Evolutionary conservation across 2,888 invertebrate species (phyloP), one percentile per base, ranked within the genome.

Genomic region (Deilephila elpenor): DNA sequence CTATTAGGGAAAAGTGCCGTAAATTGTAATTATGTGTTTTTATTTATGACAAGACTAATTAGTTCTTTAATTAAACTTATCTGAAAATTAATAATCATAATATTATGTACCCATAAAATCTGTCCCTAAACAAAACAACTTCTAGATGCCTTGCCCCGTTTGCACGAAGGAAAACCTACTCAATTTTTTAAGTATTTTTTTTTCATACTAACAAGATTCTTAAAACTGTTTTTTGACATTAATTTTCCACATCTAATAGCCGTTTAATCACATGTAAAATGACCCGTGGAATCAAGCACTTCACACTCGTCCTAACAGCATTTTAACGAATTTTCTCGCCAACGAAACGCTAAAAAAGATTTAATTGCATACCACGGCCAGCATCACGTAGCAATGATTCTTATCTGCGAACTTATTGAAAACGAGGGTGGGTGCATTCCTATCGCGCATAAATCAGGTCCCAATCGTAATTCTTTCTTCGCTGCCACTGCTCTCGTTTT

Each of bases 361-460:
- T 90, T 93, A 93, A 93, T 93, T 93, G 89, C 91, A 90, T 91
- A 86, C 87, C 86, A 80, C 79, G 79, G 76, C 83, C 84, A 79
- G 79, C 84, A 82, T 87, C 86, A 85, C 88, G 86, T 86, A 82
- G 85, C 85, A 89, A 92, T 91, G 93, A 91, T 93, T 93, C 92
- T 93, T 93, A 93, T 93, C 93, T 83, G 76, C 75, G 78, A 79
- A 86, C 87, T 93, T 93, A 93, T 94, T 93, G 93, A 94, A 93
- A 91, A 88, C 62, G 72, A 61, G 73, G 73, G 74, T 56, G 70
- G 59, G 70, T 73, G 85, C 87, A 92, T 91, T 93, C 93, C 93
- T 86, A 84, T 86, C 86, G 80, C 83, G 91, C 89, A 93, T 94
- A 94, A 94, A 94, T 94, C 94, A 92, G 88, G 81, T 77, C 81